Conservation (phyloP, 1,140 invertebrate species). For the Theocolax elegans region DNA sequence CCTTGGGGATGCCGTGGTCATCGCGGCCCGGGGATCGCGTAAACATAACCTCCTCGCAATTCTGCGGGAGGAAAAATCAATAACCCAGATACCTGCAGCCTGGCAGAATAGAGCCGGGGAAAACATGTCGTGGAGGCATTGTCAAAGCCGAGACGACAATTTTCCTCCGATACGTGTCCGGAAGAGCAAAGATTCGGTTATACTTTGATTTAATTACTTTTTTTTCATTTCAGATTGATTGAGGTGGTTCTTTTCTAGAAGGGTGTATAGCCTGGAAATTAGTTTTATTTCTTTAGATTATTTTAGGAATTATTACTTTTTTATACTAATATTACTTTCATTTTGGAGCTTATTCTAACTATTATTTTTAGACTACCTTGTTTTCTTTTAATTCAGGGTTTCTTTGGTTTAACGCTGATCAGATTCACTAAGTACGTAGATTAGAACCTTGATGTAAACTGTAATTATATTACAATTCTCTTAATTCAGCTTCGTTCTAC, state of each 20-base stretch:
- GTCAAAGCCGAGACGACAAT: constrained; percentile 35
- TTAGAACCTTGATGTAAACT: too few species aligned
- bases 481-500: too few species aligned
- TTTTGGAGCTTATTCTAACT: too few species aligned
- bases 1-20: constrained; percentile 14
- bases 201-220: constrained; percentile 6
- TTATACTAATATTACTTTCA: too few species aligned
- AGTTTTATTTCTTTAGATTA: too few species aligned
- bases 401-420: too few species aligned
- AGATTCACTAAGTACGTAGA: too few species aligned
- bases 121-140: constrained; percentile 41
- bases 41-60: constrained; percentile 62
- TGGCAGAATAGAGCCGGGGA: constrained; percentile 3
- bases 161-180: constrained; percentile 31
- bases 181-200: background rate
- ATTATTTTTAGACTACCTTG: too few species aligned
- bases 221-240: background rate
- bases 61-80: constrained; percentile 59
- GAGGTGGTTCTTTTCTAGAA: constrained; percentile 1
- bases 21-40: constrained; percentile 40
- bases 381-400: too few species aligned
- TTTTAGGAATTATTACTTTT: too few species aligned
- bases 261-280: background rate
- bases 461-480: too few species aligned
- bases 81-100: constrained; percentile 51